Conservation (phyloP, 2,797 vertebrate genomes). For the Bradypus variegatus region DNA sequence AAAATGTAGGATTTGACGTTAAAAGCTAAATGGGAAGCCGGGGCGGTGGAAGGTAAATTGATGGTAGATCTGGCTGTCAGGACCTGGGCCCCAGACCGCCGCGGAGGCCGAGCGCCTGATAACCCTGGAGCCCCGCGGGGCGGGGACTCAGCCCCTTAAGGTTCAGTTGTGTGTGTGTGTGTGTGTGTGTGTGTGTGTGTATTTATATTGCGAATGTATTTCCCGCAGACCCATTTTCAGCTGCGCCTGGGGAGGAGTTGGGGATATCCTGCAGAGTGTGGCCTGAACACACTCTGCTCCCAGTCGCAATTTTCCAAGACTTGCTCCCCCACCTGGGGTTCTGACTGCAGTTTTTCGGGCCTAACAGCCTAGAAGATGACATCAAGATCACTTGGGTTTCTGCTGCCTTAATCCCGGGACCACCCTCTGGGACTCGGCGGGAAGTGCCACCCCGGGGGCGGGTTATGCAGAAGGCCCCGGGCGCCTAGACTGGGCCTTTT, state of each 20-base stretch:
- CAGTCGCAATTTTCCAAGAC: background rate
- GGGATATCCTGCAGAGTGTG: background rate
- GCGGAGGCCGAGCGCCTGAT: conserved; percentile 64
- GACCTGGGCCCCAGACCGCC: conserved; percentile 70
- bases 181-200: background rate
- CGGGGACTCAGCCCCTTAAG: background rate
- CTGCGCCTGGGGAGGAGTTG: background rate
- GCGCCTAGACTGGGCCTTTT: background rate
- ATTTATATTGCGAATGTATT: background rate
- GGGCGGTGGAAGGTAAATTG: conserved; percentile 78
- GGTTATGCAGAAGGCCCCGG: background rate
- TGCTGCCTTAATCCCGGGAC: background rate
- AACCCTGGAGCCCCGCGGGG: conserved; percentile 55
- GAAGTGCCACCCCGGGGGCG: background rate
- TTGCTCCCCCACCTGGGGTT: background rate
- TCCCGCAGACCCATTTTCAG: background rate
- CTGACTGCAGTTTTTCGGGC: background rate
- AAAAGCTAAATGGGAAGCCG: conserved; percentile 81
- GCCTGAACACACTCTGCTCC: background rate
- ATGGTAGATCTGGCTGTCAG: conserved; percentile 79
- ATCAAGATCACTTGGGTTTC: background rate
- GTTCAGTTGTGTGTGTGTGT: background rate
- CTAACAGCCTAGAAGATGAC: background rate
- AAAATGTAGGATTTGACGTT: conserved; percentile 86
- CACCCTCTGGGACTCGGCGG: background rate